Conservation (phyloP, 2,888 invertebrate species). For the Callyntrura guangdongensis region DNA sequence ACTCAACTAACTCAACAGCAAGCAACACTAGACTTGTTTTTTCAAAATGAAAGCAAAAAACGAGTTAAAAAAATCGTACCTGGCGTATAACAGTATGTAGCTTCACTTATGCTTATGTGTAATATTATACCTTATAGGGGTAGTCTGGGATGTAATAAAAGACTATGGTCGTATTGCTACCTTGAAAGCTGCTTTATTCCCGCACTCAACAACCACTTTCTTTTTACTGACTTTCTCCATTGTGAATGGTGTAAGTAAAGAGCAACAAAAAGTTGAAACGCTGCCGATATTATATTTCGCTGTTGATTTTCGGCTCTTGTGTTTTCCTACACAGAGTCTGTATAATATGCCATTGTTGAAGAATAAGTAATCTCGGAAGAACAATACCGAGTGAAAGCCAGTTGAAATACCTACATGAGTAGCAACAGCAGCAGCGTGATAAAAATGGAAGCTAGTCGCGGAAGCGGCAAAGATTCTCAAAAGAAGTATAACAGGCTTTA, state of each 20-base stretch:
- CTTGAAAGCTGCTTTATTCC: constrained; percentile 50
- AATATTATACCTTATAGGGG: constrained; percentile 23
- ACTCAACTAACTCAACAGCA: constrained; percentile 12
- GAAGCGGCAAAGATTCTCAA: constrained; percentile 54
- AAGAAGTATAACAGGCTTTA: constrained; percentile 68
- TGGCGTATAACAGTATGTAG: background rate
- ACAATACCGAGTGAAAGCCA: constrained; percentile 39
- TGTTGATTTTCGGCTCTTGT: background rate
- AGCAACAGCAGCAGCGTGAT: background rate
- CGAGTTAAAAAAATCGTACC: background rate
- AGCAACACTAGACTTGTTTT: background rate
- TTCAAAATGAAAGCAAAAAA: background rate
- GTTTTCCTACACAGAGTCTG: background rate
- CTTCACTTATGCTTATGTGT: background rate
- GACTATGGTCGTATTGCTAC: constrained; percentile 57
- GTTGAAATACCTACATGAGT: constrained; percentile 29
- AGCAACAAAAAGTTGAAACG: constrained; percentile 9
- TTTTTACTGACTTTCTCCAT: constrained; percentile 16
- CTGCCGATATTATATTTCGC: background rate
- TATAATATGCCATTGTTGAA: constrained; percentile 5
- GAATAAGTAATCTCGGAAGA: constrained; percentile 6
- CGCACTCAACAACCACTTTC: constrained; percentile 33
- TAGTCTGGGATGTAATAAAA: constrained; percentile 69
- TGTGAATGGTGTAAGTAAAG: background rate
- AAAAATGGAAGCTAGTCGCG: constrained; percentile 29